Evolutionary conservation across 2,797 vertebrate genomes (phyloP).

Genomic region (Lateolabrax maculatus): DNA sequence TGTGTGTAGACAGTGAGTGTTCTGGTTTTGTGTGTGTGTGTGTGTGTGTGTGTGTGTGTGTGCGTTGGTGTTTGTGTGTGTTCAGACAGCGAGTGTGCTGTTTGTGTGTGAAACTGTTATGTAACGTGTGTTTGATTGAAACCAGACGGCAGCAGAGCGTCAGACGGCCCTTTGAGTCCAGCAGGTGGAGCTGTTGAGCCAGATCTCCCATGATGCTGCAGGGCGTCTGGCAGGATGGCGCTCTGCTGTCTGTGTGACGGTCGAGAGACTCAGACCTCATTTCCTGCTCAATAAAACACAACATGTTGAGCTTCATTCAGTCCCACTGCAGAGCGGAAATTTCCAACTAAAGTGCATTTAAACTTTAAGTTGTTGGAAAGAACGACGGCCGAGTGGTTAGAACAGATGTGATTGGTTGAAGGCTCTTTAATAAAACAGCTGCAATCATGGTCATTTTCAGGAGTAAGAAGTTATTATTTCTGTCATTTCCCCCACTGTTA

Average conservation of each 20-base stretch:
- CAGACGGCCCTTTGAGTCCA: constrained; percentile 17
- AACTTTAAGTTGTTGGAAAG: not conserved
- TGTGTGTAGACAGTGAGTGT: too few relatives aligned
- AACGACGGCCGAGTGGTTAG: too few relatives aligned
- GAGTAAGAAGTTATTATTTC: not conserved
- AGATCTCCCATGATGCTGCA: constrained; percentile 30
- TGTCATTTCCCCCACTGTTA: too few relatives aligned
- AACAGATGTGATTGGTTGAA: not conserved
- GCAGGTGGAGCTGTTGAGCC: constrained; percentile 48
- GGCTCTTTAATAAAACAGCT: not conserved
- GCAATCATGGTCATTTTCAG: not conserved
- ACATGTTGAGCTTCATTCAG: not conserved
- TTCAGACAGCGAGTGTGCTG: not conserved
- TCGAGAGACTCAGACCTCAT: constrained; percentile 7
- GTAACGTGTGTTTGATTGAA: constrained; percentile 52
- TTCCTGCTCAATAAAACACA: constrained; percentile 23
- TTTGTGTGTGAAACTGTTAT: constrained; percentile 38
- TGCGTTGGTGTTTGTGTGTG: not conserved
- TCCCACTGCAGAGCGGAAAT: not conserved
- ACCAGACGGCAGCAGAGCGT: constrained; percentile 36
- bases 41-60: not conserved
- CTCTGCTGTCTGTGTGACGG: not conserved
- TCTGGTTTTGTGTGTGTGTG: not conserved
- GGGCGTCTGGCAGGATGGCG: not conserved
- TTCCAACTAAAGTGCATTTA: not conserved